phyloP scores from a whole-genome alignment of 2,113 vertebrate species.

The Cebidichthys violaceus region DNA sequence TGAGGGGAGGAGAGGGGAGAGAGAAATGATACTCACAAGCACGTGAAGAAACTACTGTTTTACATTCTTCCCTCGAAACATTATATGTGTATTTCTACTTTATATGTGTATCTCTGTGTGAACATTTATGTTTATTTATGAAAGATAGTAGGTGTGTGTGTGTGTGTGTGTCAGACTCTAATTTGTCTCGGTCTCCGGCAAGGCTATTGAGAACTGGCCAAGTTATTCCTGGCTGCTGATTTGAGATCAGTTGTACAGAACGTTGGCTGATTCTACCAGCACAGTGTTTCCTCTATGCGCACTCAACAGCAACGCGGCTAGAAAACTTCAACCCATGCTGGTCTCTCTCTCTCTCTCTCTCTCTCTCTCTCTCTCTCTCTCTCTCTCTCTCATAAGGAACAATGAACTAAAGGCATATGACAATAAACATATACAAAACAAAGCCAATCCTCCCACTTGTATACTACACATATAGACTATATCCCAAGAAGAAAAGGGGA shows the following conservation, averaged over 20 bases:
- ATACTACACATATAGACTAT: not conserved
- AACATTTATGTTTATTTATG: not conserved
- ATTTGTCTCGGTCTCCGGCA: too few relatives aligned
- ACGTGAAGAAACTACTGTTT: not conserved
- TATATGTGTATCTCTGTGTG: not conserved
- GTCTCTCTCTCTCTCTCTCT: not conserved
- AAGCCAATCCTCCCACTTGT: not conserved
- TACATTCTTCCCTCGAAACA: not conserved
- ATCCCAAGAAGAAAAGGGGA: too few relatives aligned
- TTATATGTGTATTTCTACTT: not conserved
- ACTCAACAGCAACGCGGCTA: not conserved
- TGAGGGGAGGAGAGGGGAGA: conserved; percentile 50
- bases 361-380: not conserved
- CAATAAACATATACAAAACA: not conserved
- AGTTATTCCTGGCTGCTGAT: too few relatives aligned
- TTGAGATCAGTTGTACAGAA: too few relatives aligned
- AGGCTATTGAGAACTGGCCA: too few relatives aligned
- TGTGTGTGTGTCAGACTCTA: not conserved
- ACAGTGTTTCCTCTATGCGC: not conserved
- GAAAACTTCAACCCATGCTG: not conserved
- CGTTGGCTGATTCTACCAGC: not conserved
- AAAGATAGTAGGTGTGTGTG: not conserved
- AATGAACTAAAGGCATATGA: not conserved
- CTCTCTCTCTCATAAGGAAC: not conserved
- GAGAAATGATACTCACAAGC: not conserved